A percentile compares a stretch with the other conserved stretches of the same genome.
Evolutionary conservation across 2,888 invertebrate genomes (phyloP).

Genomic region (Timema cristinae): DNA sequence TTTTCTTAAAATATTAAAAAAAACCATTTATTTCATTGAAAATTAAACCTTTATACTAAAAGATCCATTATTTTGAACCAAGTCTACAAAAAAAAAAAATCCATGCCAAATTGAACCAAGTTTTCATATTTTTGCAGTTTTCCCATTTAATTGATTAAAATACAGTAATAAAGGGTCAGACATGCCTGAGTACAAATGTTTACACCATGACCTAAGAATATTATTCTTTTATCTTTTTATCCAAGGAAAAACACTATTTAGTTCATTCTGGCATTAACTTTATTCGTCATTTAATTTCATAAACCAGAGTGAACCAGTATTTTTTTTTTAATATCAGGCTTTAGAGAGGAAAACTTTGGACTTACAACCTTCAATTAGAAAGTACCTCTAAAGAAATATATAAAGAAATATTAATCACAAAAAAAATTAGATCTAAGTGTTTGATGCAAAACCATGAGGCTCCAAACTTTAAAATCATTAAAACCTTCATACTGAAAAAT

Average conservation of each 20-base stretch:
- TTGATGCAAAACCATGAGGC: too few species aligned
- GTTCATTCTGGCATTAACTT: not conserved
- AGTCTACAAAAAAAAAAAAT: not conserved
- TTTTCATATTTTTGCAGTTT: not conserved
- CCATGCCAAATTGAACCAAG: not conserved
- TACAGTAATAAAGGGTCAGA: not conserved
- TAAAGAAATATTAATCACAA: too few species aligned
- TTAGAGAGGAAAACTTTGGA: too few species aligned
- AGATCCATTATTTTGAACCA: not conserved
- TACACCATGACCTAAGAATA: not conserved
- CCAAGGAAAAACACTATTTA: not conserved
- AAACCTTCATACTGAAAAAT: too few species aligned
- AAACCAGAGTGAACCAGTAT: constrained; percentile 1
- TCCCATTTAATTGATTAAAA: not conserved
- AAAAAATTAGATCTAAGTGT: too few species aligned
- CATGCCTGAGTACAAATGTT: not conserved
- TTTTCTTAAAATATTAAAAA: too few species aligned
- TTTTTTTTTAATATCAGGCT: not conserved
- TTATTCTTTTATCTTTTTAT: not conserved
- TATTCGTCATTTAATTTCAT: not conserved
- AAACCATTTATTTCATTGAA: too few species aligned
- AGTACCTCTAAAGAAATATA: too few species aligned
- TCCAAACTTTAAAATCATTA: too few species aligned
- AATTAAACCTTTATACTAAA: not conserved
- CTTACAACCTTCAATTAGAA: too few species aligned